Evolutionary conservation across 1,140 invertebrate species (phyloP).

Genomic region (Yoshiicerus persimilis): DNA sequence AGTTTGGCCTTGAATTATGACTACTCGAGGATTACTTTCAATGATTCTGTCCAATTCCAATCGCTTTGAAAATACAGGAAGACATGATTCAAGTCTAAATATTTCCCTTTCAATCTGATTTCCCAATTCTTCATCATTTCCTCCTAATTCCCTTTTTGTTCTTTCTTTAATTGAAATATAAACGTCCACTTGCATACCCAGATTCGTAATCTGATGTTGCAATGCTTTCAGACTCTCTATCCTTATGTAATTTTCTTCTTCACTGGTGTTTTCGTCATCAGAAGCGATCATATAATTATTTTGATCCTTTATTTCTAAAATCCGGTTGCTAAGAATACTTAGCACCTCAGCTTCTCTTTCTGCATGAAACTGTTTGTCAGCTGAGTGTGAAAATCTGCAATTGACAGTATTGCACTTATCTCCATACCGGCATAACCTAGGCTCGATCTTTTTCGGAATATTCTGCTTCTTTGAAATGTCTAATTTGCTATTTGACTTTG

Average conservation of each 20-base stretch:
- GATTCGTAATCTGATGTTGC: background rate
- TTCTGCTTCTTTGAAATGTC: no score
- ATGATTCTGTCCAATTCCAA: background rate
- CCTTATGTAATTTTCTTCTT: background rate
- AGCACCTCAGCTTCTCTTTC: background rate
- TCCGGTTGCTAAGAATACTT: background rate
- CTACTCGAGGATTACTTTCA: background rate
- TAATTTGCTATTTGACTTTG: no score
- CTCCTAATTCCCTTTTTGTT: background rate
- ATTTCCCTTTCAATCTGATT: background rate
- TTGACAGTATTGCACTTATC: no score
- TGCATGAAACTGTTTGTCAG: background rate
- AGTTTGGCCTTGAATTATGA: slow-evolving; percentile 52
- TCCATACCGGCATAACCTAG: no score
- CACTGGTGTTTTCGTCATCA: background rate
- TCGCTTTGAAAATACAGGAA: background rate
- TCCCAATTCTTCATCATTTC: background rate
- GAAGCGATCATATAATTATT: background rate
- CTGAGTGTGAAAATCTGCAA: no score
- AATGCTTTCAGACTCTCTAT: background rate
- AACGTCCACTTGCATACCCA: background rate
- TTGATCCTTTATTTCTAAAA: background rate
- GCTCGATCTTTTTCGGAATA: no score
- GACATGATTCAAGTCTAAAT: background rate
- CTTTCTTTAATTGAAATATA: background rate